Percentiles rank a stretch among this genome's conserved stretches.
Conservation (phyloP, 2,888 invertebrate species). For the Brachyopa scutellaris region DNA sequence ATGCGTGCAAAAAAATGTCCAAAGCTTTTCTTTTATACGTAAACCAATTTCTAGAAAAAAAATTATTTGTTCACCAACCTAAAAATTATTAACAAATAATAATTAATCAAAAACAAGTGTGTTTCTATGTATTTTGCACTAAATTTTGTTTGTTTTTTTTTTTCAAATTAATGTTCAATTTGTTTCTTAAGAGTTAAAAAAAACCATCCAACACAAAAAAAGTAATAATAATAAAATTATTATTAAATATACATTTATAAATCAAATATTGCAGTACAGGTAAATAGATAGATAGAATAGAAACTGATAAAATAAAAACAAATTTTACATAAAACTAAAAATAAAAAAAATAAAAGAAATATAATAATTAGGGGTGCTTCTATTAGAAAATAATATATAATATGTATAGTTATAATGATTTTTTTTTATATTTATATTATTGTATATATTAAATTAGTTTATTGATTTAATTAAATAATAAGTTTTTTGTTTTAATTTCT, state of each 20-base stretch:
- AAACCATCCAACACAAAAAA: conserved; percentile 67
- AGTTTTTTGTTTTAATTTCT: conserved; percentile 59
- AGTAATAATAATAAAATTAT: conserved; percentile 54
- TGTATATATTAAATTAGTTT: conserved; percentile 72
- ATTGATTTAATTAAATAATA: conserved; percentile 70
- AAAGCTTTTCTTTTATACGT: conserved; percentile 4
- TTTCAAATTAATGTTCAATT: conserved; percentile 42
- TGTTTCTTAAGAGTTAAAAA: conserved; percentile 65
- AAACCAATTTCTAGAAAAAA: conserved; percentile 38
- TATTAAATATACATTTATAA: conserved; percentile 68
- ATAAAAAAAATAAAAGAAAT: conserved; percentile 75
- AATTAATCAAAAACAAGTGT: conserved; percentile 46
- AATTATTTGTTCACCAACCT: conserved; percentile 49
- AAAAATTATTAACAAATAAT: conserved; percentile 59
- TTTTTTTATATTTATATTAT: conserved; percentile 49
- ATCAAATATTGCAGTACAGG: conserved; percentile 73
- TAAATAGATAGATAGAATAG: conserved; percentile 49
- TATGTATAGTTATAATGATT: conserved; percentile 41
- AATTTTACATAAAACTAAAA: conserved; percentile 78
- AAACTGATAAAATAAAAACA: conserved; percentile 74
- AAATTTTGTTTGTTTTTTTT: conserved; percentile 52
- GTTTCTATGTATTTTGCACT: conserved; percentile 61
- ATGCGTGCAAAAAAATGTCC: conserved; percentile 38
- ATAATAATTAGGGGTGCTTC: conserved; percentile 76
- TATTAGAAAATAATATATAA: conserved; percentile 63